Evolutionary conservation across 2,888 invertebrate genomes (phyloP), one percentile per base, ranked within the genome.

Genomic region (Pilophorus perplexus): DNA sequence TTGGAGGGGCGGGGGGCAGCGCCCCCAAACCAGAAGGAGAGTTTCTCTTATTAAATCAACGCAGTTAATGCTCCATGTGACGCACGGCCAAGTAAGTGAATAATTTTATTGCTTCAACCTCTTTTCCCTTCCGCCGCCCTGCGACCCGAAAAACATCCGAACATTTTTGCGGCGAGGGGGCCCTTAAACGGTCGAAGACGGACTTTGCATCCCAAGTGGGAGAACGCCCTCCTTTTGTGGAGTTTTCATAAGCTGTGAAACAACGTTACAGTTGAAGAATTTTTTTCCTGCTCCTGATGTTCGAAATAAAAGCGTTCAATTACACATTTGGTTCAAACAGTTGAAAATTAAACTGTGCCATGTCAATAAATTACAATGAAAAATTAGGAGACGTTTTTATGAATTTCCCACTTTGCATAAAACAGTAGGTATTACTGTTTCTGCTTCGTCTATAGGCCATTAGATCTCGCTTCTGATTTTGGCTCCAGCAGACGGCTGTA

Each of bases 61-160:
- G 55, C 67, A 46, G 68, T 64, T 68, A 68, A 68, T 68, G 68
- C 68, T 52, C 68, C 68, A 65, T 68, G 66, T 57, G 68, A 68
- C 68, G 66, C 60, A 57, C 38, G 33, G 64, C 28, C 50, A 68
- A 68, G 60, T 68, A 66, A 68, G 66, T 68, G 68, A 66, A 68
- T 68, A 68, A 68, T 68, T 68, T 68, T 68, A 68, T 68, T 68
- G 68, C 68, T 54, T 48, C 46, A 14, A 28, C 27, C 44, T n/a
- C n/a, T n/a, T n/a, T n/a, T n/a, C 62, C 46, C 46, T 16, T 10
- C 27, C 46, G 16, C 48, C 14, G 18, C 16, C 48, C 28, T 23
- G 6, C 14, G 14, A 8, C 25, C 12, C 22, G 59, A 62, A 59
- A 59, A 59, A 40, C n/a, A 16, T 52, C 28, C 28, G 42, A 42